Evolutionary conservation across 2,888 invertebrate genomes (phyloP).

Genomic region (Apamea crenata): DNA sequence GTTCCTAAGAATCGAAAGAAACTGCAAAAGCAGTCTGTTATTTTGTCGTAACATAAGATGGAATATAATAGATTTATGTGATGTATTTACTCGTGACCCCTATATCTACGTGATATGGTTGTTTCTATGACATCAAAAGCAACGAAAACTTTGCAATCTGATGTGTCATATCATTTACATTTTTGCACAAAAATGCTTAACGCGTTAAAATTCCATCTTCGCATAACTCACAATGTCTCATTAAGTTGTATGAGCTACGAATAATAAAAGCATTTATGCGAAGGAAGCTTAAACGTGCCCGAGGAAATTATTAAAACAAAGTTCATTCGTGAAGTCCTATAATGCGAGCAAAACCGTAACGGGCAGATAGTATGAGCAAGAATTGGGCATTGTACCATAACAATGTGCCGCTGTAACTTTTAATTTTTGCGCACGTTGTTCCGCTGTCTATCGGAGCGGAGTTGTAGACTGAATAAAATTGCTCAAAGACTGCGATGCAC

Average conservation of each 20-base stretch:
- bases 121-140: constrained; percentile 8
- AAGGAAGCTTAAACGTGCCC: constrained; percentile 41
- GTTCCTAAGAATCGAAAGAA: not conserved
- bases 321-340: constrained; percentile 50
- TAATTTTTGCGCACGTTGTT: constrained; percentile 49
- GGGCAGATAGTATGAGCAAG: constrained; percentile 33
- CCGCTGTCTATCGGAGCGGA: constrained; percentile 50
- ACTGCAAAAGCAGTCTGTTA: not conserved
- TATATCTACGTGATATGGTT: not conserved
- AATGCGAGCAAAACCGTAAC: constrained; percentile 35
- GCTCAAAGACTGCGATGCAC: constrained; percentile 66
- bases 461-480: constrained; percentile 66
- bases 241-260: constrained; percentile 56
- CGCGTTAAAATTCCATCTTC: constrained; percentile 50
- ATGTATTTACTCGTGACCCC: not conserved
- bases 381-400: constrained; percentile 49
- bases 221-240: constrained; percentile 51
- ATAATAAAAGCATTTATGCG: constrained; percentile 60
- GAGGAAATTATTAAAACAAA: constrained; percentile 60
- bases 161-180: constrained; percentile 42
- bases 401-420: constrained; percentile 49
- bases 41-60: not conserved
- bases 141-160: constrained; percentile 31
- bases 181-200: constrained; percentile 40
- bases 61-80: constrained; percentile 5